Base-by-base conservation (phyloP, 2,797 vertebrate species). In the Sylvilagus floridanus region DNA sequence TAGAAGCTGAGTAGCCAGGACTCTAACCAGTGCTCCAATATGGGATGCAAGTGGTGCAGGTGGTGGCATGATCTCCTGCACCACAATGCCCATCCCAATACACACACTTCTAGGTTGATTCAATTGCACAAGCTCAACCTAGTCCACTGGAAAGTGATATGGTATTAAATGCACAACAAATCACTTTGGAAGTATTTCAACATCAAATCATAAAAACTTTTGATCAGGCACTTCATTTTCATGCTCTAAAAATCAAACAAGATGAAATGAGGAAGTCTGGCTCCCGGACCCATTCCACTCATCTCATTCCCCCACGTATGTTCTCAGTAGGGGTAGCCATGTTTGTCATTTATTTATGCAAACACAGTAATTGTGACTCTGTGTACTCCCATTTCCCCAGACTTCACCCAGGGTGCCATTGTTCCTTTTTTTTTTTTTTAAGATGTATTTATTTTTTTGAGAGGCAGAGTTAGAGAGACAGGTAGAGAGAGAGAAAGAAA, bases 291-390 rank as follows among this genome's bases (percentile, higher is more conserved):
- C 2, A 19, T 66, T 54, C 42, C 1, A 10, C n/a, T 17, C 24
- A 26, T 35, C 5, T 47, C 24, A 16, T 9, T 52, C 12, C 4
- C 32, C 21, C 60, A 35, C n/a, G 11, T 9, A 5, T 16, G 60
- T 91, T 78, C 62, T 84, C 71, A 81, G n/a, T 47, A 30, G 28
- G 54, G 54, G 63, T 12, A 72, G 72, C 26, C 13, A 37, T 17
- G 37, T 76, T 76, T 37, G 32, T 95, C 62, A 73, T 60, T 82
- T 72, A 68, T 76, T 73, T 73, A 88, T 62, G n/a, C 52, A 93
- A 91, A 71, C 32, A 28, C 22, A 82, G 42, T 26, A 65, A 78
- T 37, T 50, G 10, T 62, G 65, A 90, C n/a, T 83, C 32, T 54
- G 76, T 78, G 5, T 19, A 21, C 83, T 81, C 19, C 30, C 72